These are phyloP conservation scores for Cryptops parisi DNA, from an alignment of 2,888 invertebrate genomes.

Conservation along the genomic window DNA sequence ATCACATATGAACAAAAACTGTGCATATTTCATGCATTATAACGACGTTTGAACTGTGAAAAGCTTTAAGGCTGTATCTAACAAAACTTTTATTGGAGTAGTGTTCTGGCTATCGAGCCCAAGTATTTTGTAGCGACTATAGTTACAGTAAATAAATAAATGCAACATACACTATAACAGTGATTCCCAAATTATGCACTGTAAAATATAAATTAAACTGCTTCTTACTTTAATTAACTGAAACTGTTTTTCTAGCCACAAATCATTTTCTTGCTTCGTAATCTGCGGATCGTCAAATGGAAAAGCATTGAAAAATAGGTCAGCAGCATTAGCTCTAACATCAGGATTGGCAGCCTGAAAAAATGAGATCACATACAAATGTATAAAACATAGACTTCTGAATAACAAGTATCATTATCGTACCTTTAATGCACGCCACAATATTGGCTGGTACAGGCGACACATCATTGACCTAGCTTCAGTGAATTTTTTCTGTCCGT, in stretches of 20 bases:
- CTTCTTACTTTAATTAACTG: background rate
- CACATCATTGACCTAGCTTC: background rate
- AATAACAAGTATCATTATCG: background rate
- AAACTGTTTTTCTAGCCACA: background rate
- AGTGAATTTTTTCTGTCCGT: background rate
- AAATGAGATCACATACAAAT: no score
- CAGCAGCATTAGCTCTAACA: background rate
- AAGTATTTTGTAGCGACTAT: no score
- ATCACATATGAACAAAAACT: no score
- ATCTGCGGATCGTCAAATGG: background rate
- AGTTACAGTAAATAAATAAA: no score
- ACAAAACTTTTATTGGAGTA: no score
- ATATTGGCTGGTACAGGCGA: constrained; percentile 5
- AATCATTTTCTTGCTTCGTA: background rate
- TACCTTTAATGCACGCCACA: constrained; percentile 5
- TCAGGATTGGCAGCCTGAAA: background rate
- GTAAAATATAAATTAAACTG: background rate
- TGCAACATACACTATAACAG: no score
- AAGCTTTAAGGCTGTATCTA: no score
- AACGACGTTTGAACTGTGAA: no score
- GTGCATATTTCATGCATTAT: no score
- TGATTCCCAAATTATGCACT: background rate
- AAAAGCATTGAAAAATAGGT: background rate
- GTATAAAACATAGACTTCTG: background rate
- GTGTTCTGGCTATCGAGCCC: no score